These are phyloP conservation scores for Lydus trimaculatus DNA, from an alignment of 2,888 invertebrate genomes.

Conservation along the genomic window DNA sequence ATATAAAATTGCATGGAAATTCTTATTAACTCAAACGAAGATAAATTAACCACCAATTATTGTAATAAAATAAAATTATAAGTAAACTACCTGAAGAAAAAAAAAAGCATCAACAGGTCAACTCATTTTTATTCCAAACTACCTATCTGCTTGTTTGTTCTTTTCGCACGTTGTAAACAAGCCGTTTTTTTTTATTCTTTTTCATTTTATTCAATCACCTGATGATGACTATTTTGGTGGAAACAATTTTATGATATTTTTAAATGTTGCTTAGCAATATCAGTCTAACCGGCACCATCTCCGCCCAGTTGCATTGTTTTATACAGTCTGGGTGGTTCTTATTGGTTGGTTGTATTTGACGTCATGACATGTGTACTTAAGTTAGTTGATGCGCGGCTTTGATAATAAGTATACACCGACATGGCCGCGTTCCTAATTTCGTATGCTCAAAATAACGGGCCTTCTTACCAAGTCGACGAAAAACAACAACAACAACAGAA, in stretches of 20 bases:
- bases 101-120: neutral
- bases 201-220: neutral
- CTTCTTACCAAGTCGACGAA: too few relatives aligned
- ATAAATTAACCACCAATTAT: too few relatives aligned
- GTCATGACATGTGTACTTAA: slow-evolving; percentile 45
- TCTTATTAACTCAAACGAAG: too few relatives aligned
- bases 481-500: too few relatives aligned
- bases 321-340: slow-evolving; percentile 28
- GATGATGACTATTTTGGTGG: neutral
- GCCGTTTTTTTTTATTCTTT: neutral
- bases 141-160: neutral
- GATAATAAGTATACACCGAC: slow-evolving; percentile 37
- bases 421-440: slow-evolving; percentile 43
- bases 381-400: slow-evolving; percentile 41
- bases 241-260: neutral
- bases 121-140: neutral
- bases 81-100: too few relatives aligned
- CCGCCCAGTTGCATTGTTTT: slow-evolving; percentile 43
- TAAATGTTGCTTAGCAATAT: neutral
- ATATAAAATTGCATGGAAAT: too few relatives aligned
- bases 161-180: slow-evolving; percentile 6
- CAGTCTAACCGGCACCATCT: slow-evolving; percentile 18
- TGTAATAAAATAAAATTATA: too few relatives aligned
- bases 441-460: slow-evolving; percentile 38
- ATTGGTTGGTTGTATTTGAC: slow-evolving; percentile 38